phyloP scores from a whole-genome alignment of 2,113 vertebrate species.

The Misgurnus anguillicaudatus region DNA sequence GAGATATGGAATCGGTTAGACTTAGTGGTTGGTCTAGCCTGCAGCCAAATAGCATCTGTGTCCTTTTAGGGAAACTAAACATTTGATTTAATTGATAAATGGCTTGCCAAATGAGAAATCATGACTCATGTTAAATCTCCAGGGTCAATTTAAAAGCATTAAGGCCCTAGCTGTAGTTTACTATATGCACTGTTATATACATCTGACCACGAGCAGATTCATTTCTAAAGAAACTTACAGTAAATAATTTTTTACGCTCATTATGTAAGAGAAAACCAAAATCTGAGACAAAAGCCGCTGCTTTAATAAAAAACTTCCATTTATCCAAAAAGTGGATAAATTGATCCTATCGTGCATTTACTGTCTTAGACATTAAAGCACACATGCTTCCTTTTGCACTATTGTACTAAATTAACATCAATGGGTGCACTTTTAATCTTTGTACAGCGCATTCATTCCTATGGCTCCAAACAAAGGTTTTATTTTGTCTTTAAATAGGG shows the following conservation, averaged over 20 bases:
- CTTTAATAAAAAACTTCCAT: no score
- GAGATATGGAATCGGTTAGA: background rate
- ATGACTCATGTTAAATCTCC: background rate
- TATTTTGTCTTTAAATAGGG: no score
- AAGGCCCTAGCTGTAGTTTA: no score
- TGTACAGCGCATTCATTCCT: no score
- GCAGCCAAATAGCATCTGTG: conserved; percentile 36
- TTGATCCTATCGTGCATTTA: no score
- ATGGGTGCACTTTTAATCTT: no score
- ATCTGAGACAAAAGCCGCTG: no score
- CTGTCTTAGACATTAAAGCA: no score
- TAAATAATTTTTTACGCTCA: conserved; percentile 66
- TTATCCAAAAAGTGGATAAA: no score
- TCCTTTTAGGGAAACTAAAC: conserved; percentile 44
- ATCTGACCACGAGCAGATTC: conserved; percentile 46
- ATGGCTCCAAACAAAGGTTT: no score
- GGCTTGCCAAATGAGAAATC: background rate
- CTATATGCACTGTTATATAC: background rate
- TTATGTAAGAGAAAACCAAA: conserved; percentile 55
- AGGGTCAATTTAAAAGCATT: background rate
- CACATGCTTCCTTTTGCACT: no score
- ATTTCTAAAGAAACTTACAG: conserved; percentile 52
- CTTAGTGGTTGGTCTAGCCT: conserved; percentile 38
- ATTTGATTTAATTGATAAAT: conserved; percentile 45
- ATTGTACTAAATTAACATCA: no score